These are phyloP conservation scores for Clarias magur DNA, from an alignment of 2,113 vertebrate species.

Conservation along the genomic window DNA sequence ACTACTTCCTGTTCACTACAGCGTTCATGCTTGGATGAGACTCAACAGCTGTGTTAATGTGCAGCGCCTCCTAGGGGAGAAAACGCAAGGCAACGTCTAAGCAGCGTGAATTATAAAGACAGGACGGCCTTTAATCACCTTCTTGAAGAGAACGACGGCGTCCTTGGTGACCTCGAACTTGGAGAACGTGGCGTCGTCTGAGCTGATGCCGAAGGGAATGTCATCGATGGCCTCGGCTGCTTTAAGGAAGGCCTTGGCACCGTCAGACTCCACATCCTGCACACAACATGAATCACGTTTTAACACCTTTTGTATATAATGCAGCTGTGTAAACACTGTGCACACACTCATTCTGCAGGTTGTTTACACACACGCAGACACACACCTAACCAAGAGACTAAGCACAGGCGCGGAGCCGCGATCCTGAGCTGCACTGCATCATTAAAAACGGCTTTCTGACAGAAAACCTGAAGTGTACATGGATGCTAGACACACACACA, in stretches of 20 bases:
- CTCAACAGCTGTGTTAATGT: background rate
- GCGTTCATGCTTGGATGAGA: background rate
- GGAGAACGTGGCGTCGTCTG: slow-evolving; percentile 76
- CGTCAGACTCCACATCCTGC: slow-evolving; percentile 79
- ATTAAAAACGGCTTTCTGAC: background rate
- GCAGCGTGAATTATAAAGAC: background rate
- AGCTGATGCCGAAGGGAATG: slow-evolving; percentile 86
- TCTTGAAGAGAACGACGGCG: slow-evolving; percentile 89
- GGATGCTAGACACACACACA: too few species aligned
- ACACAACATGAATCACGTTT: background rate
- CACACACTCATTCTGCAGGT: too few species aligned
- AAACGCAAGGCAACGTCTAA: background rate
- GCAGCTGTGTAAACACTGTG: background rate
- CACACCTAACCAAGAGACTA: background rate
- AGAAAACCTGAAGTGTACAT: too few species aligned
- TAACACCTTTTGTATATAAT: background rate
- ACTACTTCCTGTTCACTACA: background rate
- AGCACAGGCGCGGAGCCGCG: too few species aligned
- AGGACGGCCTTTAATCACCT: slow-evolving; percentile 71
- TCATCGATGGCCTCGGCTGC: slow-evolving; percentile 90
- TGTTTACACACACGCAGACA: background rate
- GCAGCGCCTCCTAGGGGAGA: background rate
- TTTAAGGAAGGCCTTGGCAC: slow-evolving; percentile 81
- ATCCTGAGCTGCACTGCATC: too few species aligned
- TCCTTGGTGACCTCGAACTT: slow-evolving; percentile 87